Evolutionary conservation across 2,113 vertebrate species (phyloP), one percentile per base, ranked within the genome.

Genomic region (Sebastes schlegelii): DNA sequence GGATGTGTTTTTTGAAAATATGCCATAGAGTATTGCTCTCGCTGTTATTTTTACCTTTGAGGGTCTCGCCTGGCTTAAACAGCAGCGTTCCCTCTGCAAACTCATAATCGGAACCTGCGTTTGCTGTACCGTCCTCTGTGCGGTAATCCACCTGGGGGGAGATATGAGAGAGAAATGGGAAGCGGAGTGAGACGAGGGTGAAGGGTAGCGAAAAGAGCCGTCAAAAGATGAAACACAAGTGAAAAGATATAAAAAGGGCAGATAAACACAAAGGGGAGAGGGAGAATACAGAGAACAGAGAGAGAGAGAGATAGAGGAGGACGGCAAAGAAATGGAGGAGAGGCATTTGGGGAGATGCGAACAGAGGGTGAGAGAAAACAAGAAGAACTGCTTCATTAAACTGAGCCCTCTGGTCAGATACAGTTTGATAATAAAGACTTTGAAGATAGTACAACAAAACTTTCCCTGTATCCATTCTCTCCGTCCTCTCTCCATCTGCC

Each of bases 91-190:
- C 93, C 76, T 94, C 93, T 0, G 92, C 93, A 87, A 94, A 94
- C 90, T 94, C 93, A 46, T 94, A 94, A 89, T 94, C 93, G 0
- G 93, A 94, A 65, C 93, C 93, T 14, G 93, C 93, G 64, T 94
- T 94, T 13, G 93, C 93, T 0, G 93, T 94, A 0, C 93, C 93
- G 14, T 94, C 93, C 87, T 94, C 93, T 0, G 93, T 94, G 74
- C 93, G 92, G 66, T 93, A 94, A 86, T 94, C 93, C 92, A 94
- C 93, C 93, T 93, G 86, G 34, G 77, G 34, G 72, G 78, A 80
- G 74, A 73, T 2, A 23, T 23, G 63, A 63, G 42, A 43, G 72
- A 76, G 51, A 74, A n/a, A 82, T 6, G 40, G 48, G 45, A 58
- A 58, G 72, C 4, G 4, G 58, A 64, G 13, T 48, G 69, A 83